Percentiles rank a stretch among this genome's conserved stretches.
These are phyloP conservation scores for Ichneumon xanthorius DNA, from an alignment of 2,888 invertebrate genomes.

Conservation along the genomic window DNA sequence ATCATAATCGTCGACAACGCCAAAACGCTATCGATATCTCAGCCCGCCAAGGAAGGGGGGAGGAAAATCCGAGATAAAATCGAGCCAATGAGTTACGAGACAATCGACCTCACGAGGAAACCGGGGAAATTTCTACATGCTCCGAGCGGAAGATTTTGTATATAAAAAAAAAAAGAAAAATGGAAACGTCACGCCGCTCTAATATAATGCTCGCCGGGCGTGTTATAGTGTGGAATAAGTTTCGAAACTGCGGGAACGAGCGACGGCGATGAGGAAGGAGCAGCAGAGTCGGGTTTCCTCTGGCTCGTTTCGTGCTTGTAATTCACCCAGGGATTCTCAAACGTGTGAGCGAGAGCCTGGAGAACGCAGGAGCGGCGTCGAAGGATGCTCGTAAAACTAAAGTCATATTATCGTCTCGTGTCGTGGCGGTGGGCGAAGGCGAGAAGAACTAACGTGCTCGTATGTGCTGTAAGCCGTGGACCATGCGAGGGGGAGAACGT, in stretches of 20 bases:
- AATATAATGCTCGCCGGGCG: constrained; percentile 29
- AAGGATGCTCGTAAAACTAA: constrained; percentile 69
- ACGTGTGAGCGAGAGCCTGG: constrained; percentile 54
- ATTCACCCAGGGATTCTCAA: constrained; percentile 65
- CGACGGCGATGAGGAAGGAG: constrained; percentile 48
- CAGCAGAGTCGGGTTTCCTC: constrained; percentile 53
- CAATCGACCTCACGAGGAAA: constrained; percentile 38
- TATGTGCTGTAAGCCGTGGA: constrained; percentile 22
- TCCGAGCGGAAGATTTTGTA: constrained; percentile 38
- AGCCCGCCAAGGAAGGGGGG: background rate
- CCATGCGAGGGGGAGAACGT: constrained; percentile 31
- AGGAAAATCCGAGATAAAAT: constrained; percentile 64
- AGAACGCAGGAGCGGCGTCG: constrained; percentile 42
- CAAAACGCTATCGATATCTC: constrained; percentile 53
- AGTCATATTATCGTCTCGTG: constrained; percentile 68
- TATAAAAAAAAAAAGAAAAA: constrained; percentile 2
- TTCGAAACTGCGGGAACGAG: constrained; percentile 43
- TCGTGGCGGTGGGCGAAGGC: constrained; percentile 53
- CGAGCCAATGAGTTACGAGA: constrained; percentile 67
- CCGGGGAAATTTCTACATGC: constrained; percentile 34
- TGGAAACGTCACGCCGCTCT: constrained; percentile 8
- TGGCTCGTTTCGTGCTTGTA: constrained; percentile 63
- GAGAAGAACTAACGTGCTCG: constrained; percentile 49
- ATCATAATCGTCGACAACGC: constrained; percentile 49
- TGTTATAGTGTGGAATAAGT: constrained; percentile 15